Base-by-base conservation (phyloP, 2,888 invertebrate genomes). In the Synanthedon vespiformis region DNA sequence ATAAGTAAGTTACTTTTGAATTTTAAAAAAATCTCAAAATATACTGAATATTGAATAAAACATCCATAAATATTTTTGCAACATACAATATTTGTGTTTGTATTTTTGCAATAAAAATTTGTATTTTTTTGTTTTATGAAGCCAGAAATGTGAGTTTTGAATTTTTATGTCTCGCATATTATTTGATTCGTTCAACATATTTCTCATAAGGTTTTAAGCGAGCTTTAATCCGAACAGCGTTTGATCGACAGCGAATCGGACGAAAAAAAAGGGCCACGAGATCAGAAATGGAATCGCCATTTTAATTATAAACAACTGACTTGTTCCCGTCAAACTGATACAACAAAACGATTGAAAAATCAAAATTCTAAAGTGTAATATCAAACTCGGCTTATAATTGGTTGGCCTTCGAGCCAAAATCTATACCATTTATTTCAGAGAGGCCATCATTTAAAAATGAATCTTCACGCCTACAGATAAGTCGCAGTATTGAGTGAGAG, bases 321-420 rank as follows among this genome's bases (percentile, higher is more conserved):
- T 57, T 61, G 58, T 61, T 57, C 64, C 64, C 67, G 70, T 75
- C 75, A 74, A 78, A 75, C 77, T 72, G 67, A 74, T 76, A 78
- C 70, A 79, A 80, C 72, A 83, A 80, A 75, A 83, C 74, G 75
- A 77, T 80, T 74, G 79, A 82, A 80, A 85, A 83, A 81, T 81
- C 81, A 80, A 80, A 81, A 79, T 72, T 72, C 72, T 74, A 73
- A 80, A 77, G 78, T 78, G 74, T 79, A 78, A 83, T 81, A 83
- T 81, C 80, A 83, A 79, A 83, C 79, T 77, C 70, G 68, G 71
- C 70, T 78, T 81, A 80, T 86, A 87, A 87, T 87, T 87, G 86
- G 84, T 74, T 73, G 74, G 65, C 70, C 70, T 67, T 62, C 67
- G 70, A 75, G 70, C 73, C 76, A 67, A 67, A 48, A 48, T 48